Base-by-base conservation (phyloP, 2,797 vertebrate genomes). In the Hybognathus amarus region DNA sequence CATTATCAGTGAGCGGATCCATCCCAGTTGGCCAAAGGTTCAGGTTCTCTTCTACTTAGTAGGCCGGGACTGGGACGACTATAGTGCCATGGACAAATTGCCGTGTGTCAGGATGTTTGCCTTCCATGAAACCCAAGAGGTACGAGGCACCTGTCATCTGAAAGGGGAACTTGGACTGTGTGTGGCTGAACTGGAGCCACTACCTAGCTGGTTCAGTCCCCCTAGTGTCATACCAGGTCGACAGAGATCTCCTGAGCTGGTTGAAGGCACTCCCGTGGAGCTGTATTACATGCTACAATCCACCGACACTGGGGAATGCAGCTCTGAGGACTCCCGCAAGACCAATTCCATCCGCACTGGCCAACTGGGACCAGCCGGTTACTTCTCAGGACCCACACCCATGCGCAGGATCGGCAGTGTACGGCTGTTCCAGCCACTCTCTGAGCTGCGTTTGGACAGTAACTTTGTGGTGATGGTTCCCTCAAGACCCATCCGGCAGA, bases 401-500 rank as follows among this genome's bases (percentile, higher is more conserved):
- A 94, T 98, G 92, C 96, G 93, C 88, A 95, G 96, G 82, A 96
- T 99, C 0, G 97, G 97, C 42, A 95, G 95, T 0, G 90, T 98
- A 59, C 90, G 93, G 71, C 95, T 99, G 33, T 93, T 95, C 81
- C 95, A 94, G 81, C 96, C 94, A 2, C 93, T 97, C n/a, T 92
- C 90, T 0, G 96, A 98, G 91, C 91, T 98, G 5, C 92, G 95
- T 13, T 88, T 99, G 90, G 98, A 98, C 82, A 88, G 91, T 75
- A 96, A 96, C 77, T 91, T 98, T 61, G 94, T 94, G 75, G 90
- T 99, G 88, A 96, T 97, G 96, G 90, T 97, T 18, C 97, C 97
- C 0, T 96, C 97, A 13, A 95, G 94, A 88, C 96, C 98, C 0
- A 95, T 96, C 81, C 95, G 94, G 7, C 97, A 97, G 79, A 97